Evolutionary conservation across 2,888 invertebrate genomes (phyloP).

Genomic region (Clitarchus hookeri): DNA sequence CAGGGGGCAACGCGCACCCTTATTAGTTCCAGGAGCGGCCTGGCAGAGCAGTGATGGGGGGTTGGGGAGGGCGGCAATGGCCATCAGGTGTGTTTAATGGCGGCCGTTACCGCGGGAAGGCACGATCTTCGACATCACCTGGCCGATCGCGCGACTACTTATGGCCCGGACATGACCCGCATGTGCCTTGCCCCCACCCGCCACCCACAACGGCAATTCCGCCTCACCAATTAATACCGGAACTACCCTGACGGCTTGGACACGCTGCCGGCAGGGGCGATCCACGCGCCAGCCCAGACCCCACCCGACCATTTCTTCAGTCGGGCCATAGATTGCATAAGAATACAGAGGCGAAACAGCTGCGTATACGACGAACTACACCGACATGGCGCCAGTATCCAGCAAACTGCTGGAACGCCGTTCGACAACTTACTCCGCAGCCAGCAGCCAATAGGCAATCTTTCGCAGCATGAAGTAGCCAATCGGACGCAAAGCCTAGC

Average conservation of each 20-base stretch:
- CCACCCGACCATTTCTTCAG: no score
- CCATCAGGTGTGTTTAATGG: conserved; percentile 27
- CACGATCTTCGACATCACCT: conserved; percentile 25
- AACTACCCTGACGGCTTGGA: neutral
- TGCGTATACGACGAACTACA: no score
- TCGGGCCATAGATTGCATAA: no score
- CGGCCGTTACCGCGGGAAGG: conserved; percentile 15
- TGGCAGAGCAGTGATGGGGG: neutral
- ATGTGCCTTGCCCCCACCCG: neutral
- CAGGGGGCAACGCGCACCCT: neutral
- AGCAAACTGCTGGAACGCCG: no score
- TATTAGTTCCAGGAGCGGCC: neutral
- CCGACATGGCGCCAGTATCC: no score
- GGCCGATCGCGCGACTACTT: conserved; percentile 9
- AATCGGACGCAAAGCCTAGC: no score
- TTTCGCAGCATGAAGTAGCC: no score
- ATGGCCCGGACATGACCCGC: conserved; percentile 10
- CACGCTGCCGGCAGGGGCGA: neutral
- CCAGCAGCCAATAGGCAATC: no score
- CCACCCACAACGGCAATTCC: neutral
- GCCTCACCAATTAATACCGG: neutral
- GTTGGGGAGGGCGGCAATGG: neutral
- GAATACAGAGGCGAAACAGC: no score
- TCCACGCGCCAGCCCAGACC: no score
- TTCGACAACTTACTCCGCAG: no score